Base-by-base conservation (phyloP, 1,140 invertebrate genomes). In the Maniola jurtina region DNA sequence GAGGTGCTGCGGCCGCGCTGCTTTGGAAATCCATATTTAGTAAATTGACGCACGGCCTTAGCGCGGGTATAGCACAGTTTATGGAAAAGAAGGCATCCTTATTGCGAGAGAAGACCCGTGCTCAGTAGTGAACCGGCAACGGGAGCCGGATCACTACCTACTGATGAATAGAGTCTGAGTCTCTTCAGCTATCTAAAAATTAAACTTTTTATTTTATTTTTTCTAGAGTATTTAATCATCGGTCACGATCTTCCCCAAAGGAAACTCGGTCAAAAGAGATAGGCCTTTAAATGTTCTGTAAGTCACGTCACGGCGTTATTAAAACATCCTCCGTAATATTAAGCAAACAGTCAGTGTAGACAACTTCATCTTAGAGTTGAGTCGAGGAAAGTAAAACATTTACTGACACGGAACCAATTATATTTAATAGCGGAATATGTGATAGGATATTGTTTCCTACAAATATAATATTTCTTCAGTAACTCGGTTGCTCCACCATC, bases 261-360 rank as follows among this genome's bases (percentile, higher is more conserved):
- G 47, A 59, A 68, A 68, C 15, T 62, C 47, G 42, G 66, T 63
- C 35, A 58, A 56, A 66, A 62, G 38, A 61, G 52, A 66, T 68
- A 75, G 68, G 64, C 63, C 68, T 69, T 64, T 61, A 73, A 73
- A 71, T 71, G 65, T 68, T 38, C 60, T 47, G 16, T 14, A 54
- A 76, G 68, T 70, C 73, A 76, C 73, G 73, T 73, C 63, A 71
- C 42, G 61, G 34, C 40, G 61, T 68, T 64, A 52, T 66, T 61
- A 56, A 64, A 72, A 70, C 60, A 63, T 50, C 45, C 54, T 55
- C 38, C 42, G 54, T 38, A 59, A 60, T 50, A 64, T 66, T 47
- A 50, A 52, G 57, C 60, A 61, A 68, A 72, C 62, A 67, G 50
- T 40, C 34, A 55, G 25, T 42, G 45, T 63, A 68, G 25, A 60